Base-by-base conservation (phyloP, 1,140 invertebrate genomes). In the Thaumatotibia leucotreta region DNA sequence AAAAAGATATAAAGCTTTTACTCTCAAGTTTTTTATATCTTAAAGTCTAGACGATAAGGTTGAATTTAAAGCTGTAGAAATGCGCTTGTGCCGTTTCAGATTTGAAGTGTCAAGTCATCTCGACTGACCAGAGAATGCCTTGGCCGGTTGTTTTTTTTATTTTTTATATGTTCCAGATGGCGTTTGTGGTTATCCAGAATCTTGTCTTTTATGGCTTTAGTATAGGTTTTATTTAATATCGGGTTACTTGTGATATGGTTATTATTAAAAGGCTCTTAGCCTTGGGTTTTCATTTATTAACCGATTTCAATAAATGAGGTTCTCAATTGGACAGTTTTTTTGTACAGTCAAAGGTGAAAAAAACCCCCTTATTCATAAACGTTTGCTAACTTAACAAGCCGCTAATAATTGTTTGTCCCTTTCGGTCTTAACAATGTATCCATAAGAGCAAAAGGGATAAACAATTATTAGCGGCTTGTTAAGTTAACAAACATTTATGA, bases 101-200 rank as follows among this genome's bases (percentile, higher is more conserved):
- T 45, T 45, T 45, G 39, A 17, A 45, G 17, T 45, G 17, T 45
- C 11, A 45, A 58, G 52, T 58, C 52, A 58, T 58, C 52, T 58
- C 27, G 52, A 14, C 52, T 58, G 52, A 58, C 52, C 52, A 58
- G 23, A 58, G 52, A 58, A 29, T 58, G 24, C 23, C 3, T 9
- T 39, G n/a, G 33, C 33, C 33, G 33, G 33, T 39, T 49, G 39
- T 49, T 58, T 58, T 58, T 58, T 58, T 58, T 58, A 29, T 0
- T 58, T 0, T 14, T 22, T 14, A n/a, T n/a, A n/a, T n/a, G n/a
- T n/a, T 10, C 52, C 52, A 58, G 52, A 58, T 58, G 52, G 52
- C 52, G 24, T 27, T 17, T 58, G 52, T 58, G 52, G 52, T 58
- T 58, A 27, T 58, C 52, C 52, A 58, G 52, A 58, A 58, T 58